These are phyloP conservation scores for Tridacna crocea DNA, from an alignment of 2,888 invertebrate genomes.

Conservation along the genomic window DNA sequence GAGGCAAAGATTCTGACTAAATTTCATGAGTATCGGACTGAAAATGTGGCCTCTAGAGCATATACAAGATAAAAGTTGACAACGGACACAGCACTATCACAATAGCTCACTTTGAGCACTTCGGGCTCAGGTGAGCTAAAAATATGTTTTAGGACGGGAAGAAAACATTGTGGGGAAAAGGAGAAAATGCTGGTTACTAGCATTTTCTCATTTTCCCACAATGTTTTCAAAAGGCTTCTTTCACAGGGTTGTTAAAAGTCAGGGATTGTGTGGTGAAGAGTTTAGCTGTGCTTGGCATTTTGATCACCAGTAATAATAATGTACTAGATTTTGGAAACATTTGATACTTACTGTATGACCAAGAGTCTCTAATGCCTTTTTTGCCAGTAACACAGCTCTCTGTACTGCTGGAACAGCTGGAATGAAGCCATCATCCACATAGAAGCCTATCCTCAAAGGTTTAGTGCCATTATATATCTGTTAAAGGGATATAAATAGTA, in stretches of 20 bases:
- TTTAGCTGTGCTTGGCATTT: no score
- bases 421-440: slow-evolving; percentile 65
- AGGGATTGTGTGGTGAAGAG: no score
- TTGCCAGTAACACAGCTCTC: slow-evolving; percentile 75
- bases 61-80: no score
- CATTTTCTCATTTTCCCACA: slow-evolving; percentile 4
- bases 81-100: no score
- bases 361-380: slow-evolving; percentile 67
- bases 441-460: slow-evolving; percentile 73
- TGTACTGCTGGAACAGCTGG: slow-evolving; percentile 67
- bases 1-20: no score
- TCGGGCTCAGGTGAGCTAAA: no score
- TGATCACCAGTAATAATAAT: no score
- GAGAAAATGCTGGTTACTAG: neutral
- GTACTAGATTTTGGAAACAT: neutral
- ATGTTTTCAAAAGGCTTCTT: slow-evolving; percentile 7
- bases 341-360: slow-evolving; percentile 75
- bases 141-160: no score
- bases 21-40: no score
- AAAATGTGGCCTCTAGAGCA: no score
- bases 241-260: neutral
- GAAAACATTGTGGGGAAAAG: neutral
- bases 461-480: slow-evolving; percentile 70
- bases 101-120: no score
- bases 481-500: slow-evolving; percentile 16